Conservation (phyloP, 2,888 invertebrate species). For the Brenthis hecate region DNA sequence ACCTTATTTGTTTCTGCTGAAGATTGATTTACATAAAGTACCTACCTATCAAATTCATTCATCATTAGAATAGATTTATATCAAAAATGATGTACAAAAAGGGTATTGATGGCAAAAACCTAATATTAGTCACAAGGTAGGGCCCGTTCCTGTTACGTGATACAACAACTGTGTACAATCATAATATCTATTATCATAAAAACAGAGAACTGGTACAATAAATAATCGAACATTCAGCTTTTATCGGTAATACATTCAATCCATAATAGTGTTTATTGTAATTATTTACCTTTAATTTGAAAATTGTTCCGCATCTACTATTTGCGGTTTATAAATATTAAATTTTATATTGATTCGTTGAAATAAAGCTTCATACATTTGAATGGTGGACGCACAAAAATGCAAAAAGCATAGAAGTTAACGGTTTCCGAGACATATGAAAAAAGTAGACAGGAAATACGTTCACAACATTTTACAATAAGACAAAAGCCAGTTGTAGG, state of each 20-base stretch:
- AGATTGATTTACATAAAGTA: no score
- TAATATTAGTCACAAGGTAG: no score
- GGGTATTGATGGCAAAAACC: no score
- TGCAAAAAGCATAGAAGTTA: not conserved
- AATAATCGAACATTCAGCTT: not conserved
- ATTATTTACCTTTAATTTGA: constrained; percentile 9
- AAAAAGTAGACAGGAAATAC: constrained; percentile 17
- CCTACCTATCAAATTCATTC: no score
- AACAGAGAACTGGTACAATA: no score
- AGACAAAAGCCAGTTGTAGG: constrained; percentile 19
- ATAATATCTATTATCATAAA: no score
- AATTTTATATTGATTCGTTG: no score
- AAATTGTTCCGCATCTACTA: not conserved
- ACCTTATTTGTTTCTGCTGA: no score
- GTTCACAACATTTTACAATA: constrained; percentile 15
- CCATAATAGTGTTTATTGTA: constrained; percentile 8
- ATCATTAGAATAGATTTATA: no score
- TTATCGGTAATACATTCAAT: not conserved
- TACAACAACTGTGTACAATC: no score
- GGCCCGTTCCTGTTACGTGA: no score
- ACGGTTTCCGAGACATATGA: not conserved
- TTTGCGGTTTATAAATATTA: not conserved
- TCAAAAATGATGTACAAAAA: no score
- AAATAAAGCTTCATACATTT: not conserved
- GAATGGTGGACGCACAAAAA: not conserved